phyloP scores from a whole-genome alignment of 2,888 invertebrate genomes.

The Imbricaverruca yamaguchii region DNA sequence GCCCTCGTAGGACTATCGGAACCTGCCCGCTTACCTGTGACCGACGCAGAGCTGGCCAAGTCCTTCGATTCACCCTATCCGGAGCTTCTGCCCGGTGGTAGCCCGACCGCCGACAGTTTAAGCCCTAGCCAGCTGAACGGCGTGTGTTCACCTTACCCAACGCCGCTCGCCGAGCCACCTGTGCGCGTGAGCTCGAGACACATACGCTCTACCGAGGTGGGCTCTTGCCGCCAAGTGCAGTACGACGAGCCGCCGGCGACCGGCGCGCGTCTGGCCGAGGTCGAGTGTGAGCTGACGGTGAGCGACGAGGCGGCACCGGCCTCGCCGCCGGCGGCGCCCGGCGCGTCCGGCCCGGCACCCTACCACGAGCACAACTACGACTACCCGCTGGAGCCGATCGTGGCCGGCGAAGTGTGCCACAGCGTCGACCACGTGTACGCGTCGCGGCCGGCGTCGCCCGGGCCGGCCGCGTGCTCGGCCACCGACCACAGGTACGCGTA shows the following conservation, averaged over 20 bases:
- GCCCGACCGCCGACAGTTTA: no score
- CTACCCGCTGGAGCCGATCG: constrained; percentile 12
- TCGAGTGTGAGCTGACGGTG: constrained; percentile 17
- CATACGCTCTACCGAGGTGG: no score
- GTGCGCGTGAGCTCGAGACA: no score
- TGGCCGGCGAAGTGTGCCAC: constrained; percentile 8
- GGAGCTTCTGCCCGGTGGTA: no score
- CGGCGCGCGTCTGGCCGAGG: background rate
- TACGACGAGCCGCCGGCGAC: background rate
- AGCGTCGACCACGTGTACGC: constrained; percentile 13
- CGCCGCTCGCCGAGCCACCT: no score
- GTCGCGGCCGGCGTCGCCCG: constrained; percentile 3
- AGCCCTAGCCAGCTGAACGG: no score
- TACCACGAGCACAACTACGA: constrained; percentile 18
- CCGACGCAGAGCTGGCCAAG: no score
- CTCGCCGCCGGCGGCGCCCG: background rate
- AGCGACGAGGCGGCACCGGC: background rate
- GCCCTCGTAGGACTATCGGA: no score
- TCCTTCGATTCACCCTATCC: no score
- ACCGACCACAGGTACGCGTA: constrained; percentile 16
- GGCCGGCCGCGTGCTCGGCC: background rate
- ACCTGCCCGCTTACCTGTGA: no score
- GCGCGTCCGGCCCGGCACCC: background rate
- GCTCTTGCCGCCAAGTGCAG: no score
- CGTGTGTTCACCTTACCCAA: no score